phyloP scores from a whole-genome alignment of 1,140 invertebrate genomes.

The Diprion similis region DNA sequence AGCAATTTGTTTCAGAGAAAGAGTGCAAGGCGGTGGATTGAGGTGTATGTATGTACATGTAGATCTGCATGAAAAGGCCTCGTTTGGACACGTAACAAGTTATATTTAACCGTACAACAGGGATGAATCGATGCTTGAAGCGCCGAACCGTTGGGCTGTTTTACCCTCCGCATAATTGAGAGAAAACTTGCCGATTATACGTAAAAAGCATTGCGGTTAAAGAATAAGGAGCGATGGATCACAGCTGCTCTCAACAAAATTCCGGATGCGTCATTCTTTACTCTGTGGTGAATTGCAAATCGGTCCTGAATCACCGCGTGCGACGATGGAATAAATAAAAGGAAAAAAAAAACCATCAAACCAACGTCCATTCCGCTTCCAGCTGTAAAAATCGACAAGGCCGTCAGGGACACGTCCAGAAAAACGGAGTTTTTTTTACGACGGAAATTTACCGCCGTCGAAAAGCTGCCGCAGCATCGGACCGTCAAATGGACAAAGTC shows the following conservation, averaged over 20 bases:
- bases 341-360: background rate
- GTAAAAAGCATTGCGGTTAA: too few species aligned
- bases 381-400: background rate
- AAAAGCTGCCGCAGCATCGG: background rate
- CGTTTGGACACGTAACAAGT: too few species aligned
- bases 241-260: background rate
- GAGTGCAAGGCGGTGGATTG: too few species aligned
- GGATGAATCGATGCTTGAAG: too few species aligned
- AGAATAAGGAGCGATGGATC: background rate
- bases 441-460: background rate
- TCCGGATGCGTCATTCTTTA: background rate
- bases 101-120: too few species aligned
- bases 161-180: too few species aligned
- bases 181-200: too few species aligned
- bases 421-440: background rate
- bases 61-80: too few species aligned
- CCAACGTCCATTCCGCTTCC: background rate
- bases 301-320: background rate
- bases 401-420: background rate
- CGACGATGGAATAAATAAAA: background rate
- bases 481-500: background rate
- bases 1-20: too few species aligned
- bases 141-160: too few species aligned
- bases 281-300: background rate
- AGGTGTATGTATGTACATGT: too few species aligned